Conservation (phyloP, 2,888 invertebrate species). For the Parnassius apollo region DNA sequence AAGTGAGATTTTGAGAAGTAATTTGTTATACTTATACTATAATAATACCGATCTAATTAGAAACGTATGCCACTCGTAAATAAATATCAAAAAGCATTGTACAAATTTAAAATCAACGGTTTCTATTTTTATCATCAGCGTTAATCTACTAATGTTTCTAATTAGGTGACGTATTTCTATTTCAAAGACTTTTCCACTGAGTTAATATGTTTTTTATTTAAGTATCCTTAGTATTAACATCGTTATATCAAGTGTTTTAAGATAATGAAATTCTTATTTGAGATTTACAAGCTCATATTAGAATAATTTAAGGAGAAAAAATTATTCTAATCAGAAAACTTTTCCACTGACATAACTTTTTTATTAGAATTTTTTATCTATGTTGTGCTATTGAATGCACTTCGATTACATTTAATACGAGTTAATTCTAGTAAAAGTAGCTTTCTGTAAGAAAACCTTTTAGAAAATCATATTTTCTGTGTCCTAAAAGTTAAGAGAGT, state of each 20-base stretch:
- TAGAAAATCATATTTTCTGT: conserved; percentile 46
- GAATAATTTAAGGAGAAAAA: too few relatives aligned
- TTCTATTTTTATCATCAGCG: too few relatives aligned
- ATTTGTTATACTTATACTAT: too few relatives aligned
- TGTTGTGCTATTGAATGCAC: not conserved
- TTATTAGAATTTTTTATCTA: not conserved
- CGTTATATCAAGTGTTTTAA: not conserved
- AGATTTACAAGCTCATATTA: too few relatives aligned
- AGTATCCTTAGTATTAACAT: not conserved
- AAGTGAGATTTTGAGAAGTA: too few relatives aligned
- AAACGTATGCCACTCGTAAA: not conserved
- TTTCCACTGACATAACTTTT: not conserved
- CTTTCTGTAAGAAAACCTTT: conserved; percentile 44
- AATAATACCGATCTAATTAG: conserved; percentile 9
- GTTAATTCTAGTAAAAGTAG: conserved; percentile 20
- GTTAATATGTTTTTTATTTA: too few relatives aligned
- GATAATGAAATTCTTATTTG: not conserved
- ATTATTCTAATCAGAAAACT: too few relatives aligned
- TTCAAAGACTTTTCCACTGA: too few relatives aligned
- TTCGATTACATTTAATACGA: conserved; percentile 15
- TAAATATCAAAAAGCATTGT: conserved; percentile 1
- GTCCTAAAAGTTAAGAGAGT: conserved; percentile 38
- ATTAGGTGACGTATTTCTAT: too few relatives aligned
- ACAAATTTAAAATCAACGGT: not conserved
- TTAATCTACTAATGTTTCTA: too few relatives aligned